Base-by-base conservation (phyloP, 2,888 invertebrate species). In the Sympetrum striolatum region DNA sequence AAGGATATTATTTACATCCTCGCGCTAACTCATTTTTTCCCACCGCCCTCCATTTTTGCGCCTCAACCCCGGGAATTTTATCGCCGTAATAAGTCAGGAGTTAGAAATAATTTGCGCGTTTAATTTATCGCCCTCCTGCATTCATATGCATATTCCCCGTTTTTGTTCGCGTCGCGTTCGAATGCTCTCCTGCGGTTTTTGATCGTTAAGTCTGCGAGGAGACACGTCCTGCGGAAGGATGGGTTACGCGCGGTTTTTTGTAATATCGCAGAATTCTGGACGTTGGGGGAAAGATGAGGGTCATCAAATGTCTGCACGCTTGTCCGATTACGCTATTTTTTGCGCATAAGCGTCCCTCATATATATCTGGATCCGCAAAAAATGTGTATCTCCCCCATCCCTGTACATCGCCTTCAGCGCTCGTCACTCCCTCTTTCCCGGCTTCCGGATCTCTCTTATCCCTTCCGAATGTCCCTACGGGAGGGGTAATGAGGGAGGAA, bases 101-200 rank as follows among this genome's bases (percentile, higher is more conserved):
- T 35, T 37, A 60, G 60, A 86, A 86, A 86, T 86, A 58, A 86
- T 86, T 86, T 60, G 86, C 86, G 37, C 48, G 60, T 64, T 86
- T 86, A 58, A 86, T 60, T 60, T 64, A 31, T 37, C 12, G 14
- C 35, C 86, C 4, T 37, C 60, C 31, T 64, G 86, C 35, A 86
- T 64, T 86, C 86, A 37, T 64, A 86, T 86, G 86, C 86, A 86
- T 60, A 86, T 64, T 86, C 60, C 60, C 48, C n/a, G 58, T 39
- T 86, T 64, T 86, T 14, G 22, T 58, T 8, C 58, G 2, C 25
- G 35, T 12, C 82, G 31, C 53, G 35, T 60, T 86, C 86, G 64
- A 86, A 86, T 86, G 18, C 86, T 18, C 37, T 86, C 82, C 53
- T n/a, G 86, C 37, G 86, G 60, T 86, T 64, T 86, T 64, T 86